phyloP scores from a whole-genome alignment of 2,888 invertebrate species.

The Micropterix aruncella region DNA sequence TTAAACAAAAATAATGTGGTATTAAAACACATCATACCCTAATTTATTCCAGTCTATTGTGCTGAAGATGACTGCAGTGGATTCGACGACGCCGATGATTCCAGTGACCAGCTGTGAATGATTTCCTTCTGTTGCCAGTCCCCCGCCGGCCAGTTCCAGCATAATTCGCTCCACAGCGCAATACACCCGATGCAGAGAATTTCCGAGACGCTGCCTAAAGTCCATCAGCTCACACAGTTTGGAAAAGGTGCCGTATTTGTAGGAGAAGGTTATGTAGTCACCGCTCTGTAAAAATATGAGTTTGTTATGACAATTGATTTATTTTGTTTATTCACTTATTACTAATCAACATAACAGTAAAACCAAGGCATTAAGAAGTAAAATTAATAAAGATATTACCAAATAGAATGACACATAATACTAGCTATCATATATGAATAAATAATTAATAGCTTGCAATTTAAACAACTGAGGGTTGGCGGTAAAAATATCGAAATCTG shows the following conservation, averaged over 20 bases:
- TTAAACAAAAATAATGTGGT: too few relatives aligned
- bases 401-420: too few relatives aligned
- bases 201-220: conserved; percentile 66
- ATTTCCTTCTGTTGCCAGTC: conserved; percentile 26
- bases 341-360: too few relatives aligned
- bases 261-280: conserved; percentile 82
- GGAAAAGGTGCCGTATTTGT: conserved; percentile 88
- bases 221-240: conserved; percentile 84
- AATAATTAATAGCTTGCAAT: too few relatives aligned
- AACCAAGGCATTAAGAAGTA: too few relatives aligned
- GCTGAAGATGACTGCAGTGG: conserved; percentile 4
- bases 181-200: conserved; percentile 64
- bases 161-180: conserved; percentile 53
- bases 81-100: conserved; percentile 39
- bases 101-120: conserved; percentile 39
- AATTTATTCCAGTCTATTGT: conserved; percentile 43
- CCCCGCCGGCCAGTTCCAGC: conserved; percentile 42
- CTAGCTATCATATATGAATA: too few relatives aligned
- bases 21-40: conserved; percentile 15
- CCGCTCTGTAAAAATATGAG: conserved; percentile 66
- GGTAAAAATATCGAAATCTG: too few relatives aligned
- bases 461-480: too few relatives aligned
- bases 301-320: too few relatives aligned
- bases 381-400: too few relatives aligned
- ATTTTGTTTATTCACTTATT: too few relatives aligned